A percentile compares a stretch with the other conserved stretches of the same genome.
These are phyloP conservation scores for Hyaena hyaena DNA, from an alignment of 2,113 vertebrate species.

Conservation along the genomic window DNA sequence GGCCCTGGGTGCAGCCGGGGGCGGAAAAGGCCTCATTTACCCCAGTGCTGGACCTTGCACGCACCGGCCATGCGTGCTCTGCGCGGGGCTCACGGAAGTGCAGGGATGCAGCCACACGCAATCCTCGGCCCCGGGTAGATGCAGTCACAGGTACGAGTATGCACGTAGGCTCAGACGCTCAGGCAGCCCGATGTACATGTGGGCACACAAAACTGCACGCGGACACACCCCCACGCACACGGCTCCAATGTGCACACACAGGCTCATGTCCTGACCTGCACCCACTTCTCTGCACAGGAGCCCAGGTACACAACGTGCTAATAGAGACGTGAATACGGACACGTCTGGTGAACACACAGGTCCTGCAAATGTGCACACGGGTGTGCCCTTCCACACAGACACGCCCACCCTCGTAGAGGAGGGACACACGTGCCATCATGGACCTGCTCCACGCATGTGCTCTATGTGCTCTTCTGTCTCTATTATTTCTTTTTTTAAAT, in stretches of 20 bases:
- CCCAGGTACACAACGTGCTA: too few relatives aligned
- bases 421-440: accelerated
- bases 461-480: accelerated
- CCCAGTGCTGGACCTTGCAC: neutral
- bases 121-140: neutral
- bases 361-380: neutral
- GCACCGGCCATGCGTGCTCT: accelerated
- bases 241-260: accelerated
- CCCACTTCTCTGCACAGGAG: neutral
- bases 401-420: accelerated
- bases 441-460: accelerated
- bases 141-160: accelerated
- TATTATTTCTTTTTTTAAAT: too few relatives aligned
- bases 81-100: neutral
- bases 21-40: conserved; percentile 83
- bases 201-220: accelerated
- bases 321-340: accelerated
- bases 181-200: accelerated
- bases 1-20: conserved; percentile 82
- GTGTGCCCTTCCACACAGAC: neutral
- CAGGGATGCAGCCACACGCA: accelerated
- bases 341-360: accelerated
- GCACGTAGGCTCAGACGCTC: accelerated
- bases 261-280: too few relatives aligned
- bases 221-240: neutral